Percentiles rank a stretch among this genome's conserved stretches.
phyloP scores from a whole-genome alignment of 2,888 invertebrate species.

The Drosophila infuscata region DNA sequence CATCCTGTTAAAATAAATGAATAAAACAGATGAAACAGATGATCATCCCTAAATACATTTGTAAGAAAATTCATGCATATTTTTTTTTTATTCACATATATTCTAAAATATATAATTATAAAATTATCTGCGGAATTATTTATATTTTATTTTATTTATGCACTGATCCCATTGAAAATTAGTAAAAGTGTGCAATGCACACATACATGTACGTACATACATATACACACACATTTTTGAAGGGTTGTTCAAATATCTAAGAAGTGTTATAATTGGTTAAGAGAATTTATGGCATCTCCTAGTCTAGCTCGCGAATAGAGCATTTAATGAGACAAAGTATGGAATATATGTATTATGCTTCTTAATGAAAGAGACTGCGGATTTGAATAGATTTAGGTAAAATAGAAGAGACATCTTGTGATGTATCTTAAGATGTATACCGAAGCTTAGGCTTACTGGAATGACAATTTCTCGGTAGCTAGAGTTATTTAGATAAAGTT shows the following conservation, averaged over 20 bases:
- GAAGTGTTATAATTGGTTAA: not conserved
- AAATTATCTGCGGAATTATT: not conserved
- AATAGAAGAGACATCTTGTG: not conserved
- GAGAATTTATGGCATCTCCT: not conserved
- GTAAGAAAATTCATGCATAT: not conserved
- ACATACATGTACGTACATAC: not conserved
- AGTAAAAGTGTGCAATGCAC: not conserved
- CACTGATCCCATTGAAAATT: not conserved
- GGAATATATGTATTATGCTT: not conserved
- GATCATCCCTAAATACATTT: not conserved
- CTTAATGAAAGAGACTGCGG: not conserved
- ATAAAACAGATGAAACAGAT: not conserved
- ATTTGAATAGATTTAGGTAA: not conserved
- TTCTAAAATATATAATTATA: no score
- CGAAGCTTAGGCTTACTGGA: not conserved
- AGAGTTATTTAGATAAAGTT: conserved; percentile 13
- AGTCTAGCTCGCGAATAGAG: not conserved
- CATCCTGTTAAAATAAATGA: conserved; percentile 49
- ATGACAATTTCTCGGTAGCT: not conserved
- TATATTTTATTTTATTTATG: not conserved
- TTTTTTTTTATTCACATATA: not conserved
- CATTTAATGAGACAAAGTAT: not conserved
- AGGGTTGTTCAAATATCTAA: no score
- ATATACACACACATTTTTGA: not conserved
- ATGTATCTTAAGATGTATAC: not conserved